Percentiles rank a stretch among this genome's conserved stretches.
Conservation (phyloP, 2,797 vertebrate species). For the Salarias fasciatus region DNA sequence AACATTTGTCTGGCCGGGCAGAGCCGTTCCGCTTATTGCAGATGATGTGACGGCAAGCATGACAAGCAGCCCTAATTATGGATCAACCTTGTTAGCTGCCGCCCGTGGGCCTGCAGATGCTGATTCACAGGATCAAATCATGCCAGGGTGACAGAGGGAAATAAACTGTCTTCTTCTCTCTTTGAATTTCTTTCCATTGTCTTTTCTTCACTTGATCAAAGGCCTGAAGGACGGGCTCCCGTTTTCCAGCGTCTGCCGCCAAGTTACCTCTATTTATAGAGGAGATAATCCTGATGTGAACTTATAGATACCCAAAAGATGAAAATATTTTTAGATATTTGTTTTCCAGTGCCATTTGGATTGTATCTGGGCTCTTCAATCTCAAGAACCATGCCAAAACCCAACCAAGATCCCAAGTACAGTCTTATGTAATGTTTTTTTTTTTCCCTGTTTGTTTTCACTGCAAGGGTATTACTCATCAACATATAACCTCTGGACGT, state of each 20-base stretch:
- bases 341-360: constrained; percentile 8
- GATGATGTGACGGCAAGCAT: constrained; percentile 37
- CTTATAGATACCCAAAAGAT: background rate
- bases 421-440: constrained; percentile 39
- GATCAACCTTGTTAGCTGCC: constrained; percentile 55
- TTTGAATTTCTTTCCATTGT: constrained; percentile 24
- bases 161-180: constrained; percentile 13
- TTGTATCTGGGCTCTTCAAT: constrained; percentile 26
- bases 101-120: constrained; percentile 47
- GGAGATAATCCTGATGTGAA: background rate
- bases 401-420: constrained; percentile 41
- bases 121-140: constrained; percentile 48
- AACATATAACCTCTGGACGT: constrained; percentile 49
- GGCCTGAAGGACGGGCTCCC: constrained; percentile 17
- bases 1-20: constrained; percentile 24
- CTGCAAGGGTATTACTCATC: constrained; percentile 63
- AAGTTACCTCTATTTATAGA: constrained; percentile 1
- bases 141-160: constrained; percentile 42
- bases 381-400: constrained; percentile 33
- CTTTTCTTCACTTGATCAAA: constrained; percentile 29
- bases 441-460: constrained; percentile 31
- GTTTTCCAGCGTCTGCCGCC: constrained; percentile 25
- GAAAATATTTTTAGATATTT: background rate
- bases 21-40: constrained; percentile 23
- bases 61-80: constrained; percentile 42